Evolutionary conservation across 1,140 invertebrate species (phyloP).

Genomic region (Amphibalanus amphitrite): DNA sequence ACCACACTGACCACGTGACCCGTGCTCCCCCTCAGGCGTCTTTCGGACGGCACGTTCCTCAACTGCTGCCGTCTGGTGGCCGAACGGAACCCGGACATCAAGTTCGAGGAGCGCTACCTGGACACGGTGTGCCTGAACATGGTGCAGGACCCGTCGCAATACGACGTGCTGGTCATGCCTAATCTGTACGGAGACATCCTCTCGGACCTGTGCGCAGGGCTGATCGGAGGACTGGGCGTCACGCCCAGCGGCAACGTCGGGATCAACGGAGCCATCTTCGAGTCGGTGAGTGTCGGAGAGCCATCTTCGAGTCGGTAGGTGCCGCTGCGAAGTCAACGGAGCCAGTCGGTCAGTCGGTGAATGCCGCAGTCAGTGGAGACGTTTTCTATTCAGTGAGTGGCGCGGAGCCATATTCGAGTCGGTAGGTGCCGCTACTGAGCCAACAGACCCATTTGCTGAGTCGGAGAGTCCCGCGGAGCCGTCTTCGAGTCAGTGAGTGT

Average conservation of each 20-base stretch:
- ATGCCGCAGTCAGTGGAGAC: no score
- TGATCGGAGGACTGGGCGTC: conserved; percentile 92
- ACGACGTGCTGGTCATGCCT: conserved; percentile 96
- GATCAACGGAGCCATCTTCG: conserved; percentile 91
- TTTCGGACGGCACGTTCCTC: conserved; percentile 97
- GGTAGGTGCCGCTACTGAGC: no score
- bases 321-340: no score
- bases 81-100: conserved; percentile 78
- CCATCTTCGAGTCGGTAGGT: no score
- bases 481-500: no score
- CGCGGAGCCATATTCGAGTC: no score
- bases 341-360: no score
- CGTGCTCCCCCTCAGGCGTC: conserved; percentile 34
- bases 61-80: conserved; percentile 88
- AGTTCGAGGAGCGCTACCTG: conserved; percentile 95
- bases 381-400: no score
- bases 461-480: no score
- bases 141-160: conserved; percentile 63
- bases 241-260: conserved; percentile 99
- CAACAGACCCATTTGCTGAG: no score
- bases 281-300: conserved; percentile 43
- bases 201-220: conserved; percentile 96
- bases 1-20: no score
- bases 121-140: conserved; percentile 99
- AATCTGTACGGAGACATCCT: conserved; percentile 99